Base-by-base conservation (phyloP, 2,113 vertebrate species). In the Pontoporia blainvillei region DNA sequence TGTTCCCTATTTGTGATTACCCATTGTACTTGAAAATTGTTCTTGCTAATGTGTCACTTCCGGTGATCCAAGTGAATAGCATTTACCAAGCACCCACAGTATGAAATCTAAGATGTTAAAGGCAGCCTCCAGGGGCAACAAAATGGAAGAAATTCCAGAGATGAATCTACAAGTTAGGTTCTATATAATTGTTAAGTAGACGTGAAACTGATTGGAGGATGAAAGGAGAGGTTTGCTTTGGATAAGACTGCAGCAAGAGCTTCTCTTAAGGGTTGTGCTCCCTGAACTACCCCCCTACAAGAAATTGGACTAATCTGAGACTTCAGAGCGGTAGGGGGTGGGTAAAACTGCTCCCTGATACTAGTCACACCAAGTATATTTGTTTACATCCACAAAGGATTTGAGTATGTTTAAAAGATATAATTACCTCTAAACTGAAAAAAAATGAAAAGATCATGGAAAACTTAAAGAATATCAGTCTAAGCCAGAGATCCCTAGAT, bases 21-120 rank as follows among this genome's bases (percentile, higher is more conserved):
- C 61, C 23, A 57, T 66, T 82, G 39, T 78, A 49, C 86, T 93
- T 95, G 49, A 92, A 94, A 76, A 87, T 27, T 46, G 75, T 46
- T 75, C 59, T 46, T 69, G 44, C 87, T 83, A 59, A 69, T 89
- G 85, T 96, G 96, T 93, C 39, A 90, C 81, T 97, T 84, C 71
- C 84, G 73, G 86, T 75, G 71, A 95, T 62, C 54, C 27, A 57
- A 93, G 31, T 34, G 84, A 92, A 92, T 34, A 94, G 59, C 76
- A 86, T 11, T 88, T 69, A 67, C 39, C 41, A 54, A 91, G 96
- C 61, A 89, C 72, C 67, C 83, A n/a, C 57, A 64, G 67, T 44
- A 52, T 52, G 73, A 54, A 62, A 93, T 75, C 78, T 69, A 95
- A 91, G 66, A 82, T 69, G 29, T 76, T 75, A 73, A 69, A 86